Evolutionary conservation across 1,140 invertebrate species (phyloP), one percentile per base, ranked within the genome.

Genomic region (Hypothenemus hampei): DNA sequence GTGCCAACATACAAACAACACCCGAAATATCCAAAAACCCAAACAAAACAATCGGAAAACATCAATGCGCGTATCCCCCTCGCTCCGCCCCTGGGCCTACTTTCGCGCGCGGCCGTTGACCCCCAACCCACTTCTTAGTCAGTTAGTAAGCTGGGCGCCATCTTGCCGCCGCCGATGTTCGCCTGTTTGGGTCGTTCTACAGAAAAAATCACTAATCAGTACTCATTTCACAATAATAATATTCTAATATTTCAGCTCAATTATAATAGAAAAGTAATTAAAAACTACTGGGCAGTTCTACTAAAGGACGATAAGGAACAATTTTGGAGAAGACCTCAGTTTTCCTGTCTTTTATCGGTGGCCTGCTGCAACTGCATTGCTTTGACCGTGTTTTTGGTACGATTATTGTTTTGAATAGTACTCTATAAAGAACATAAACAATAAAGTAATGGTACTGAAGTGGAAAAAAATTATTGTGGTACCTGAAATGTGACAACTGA

Each of bases 71-170:
- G 33, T 7, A 7, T 18, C 55, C 47, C 55, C 47, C 36, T 57
- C 36, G 54, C 54, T 41, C 45, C 54, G 44, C 55, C 31, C 26
- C 55, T 57, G 55, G 47, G 47, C 47, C 55, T 45, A 57, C 55
- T 57, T 57, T 57, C 55, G 55, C 48, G 48, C 39, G 47, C 29
- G 55, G 46, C 20, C 55, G 21, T 45, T 46, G 46, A 50, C 40
- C 55, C 47, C 46, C 55, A 44, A 35, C 55, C 55, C 55, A 57
- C 55, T 57, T 57, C 47, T 57, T 50, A 51, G 47, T 50, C 47
- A 50, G 47, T 57, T 47, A 57, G 55, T 57, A 57, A 57, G 54
- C 46, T 46, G 54, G 54, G 54, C 54, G 54, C 54, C 54, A 57
- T 57, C 46, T 57, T 57, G 54, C 46, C 46, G 54, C 46, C 46